Evolutionary conservation across 2,113 vertebrate genomes (phyloP).

Genomic region (Pyrgilauda ruficollis): DNA sequence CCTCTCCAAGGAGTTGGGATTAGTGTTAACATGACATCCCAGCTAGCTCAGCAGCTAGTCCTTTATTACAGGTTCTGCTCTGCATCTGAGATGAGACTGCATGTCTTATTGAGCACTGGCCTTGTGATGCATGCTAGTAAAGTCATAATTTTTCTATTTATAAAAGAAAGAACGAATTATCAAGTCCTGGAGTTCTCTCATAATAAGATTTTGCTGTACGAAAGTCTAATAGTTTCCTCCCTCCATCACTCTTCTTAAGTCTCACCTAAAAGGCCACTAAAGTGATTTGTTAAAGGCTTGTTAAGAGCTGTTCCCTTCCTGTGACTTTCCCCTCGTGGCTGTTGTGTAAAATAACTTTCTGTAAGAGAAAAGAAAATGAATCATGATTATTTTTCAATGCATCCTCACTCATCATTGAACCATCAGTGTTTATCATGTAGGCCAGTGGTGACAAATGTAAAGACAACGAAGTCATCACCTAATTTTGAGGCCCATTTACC

Average conservation of each 20-base stretch:
- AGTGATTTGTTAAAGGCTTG: background rate
- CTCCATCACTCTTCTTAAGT: background rate
- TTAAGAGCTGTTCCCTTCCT: background rate
- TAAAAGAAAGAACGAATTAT: background rate
- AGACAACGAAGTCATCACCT: background rate
- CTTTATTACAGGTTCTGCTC: background rate
- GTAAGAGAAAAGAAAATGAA: background rate
- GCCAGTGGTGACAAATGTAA: background rate
- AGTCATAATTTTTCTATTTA: background rate
- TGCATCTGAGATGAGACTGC: background rate
- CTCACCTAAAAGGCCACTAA: background rate
- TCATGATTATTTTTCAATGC: background rate
- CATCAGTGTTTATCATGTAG: background rate
- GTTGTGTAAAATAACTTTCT: background rate
- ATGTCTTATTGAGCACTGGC: background rate
- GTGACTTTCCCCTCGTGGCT: background rate
- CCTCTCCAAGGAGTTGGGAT: background rate
- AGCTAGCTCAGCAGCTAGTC: background rate
- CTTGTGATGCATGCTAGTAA: background rate
- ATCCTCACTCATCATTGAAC: background rate
- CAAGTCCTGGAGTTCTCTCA: background rate
- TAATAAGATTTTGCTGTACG: background rate
- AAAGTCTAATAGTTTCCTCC: background rate
- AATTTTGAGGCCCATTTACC: background rate
- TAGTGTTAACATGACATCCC: background rate